Conservation (phyloP, 2,113 vertebrate genomes). For the Hemicordylus capensis region DNA sequence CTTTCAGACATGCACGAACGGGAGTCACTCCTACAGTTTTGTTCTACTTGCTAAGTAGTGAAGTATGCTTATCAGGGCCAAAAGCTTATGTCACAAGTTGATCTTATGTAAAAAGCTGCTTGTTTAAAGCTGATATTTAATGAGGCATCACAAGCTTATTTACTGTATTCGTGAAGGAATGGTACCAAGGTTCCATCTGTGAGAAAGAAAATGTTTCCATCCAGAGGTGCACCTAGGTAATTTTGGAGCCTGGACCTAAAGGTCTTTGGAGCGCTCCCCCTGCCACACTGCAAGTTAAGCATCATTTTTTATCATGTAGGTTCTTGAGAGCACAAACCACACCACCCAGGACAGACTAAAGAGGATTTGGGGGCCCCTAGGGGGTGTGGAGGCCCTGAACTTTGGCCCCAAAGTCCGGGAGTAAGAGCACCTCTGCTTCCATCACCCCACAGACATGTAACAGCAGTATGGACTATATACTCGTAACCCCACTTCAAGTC, state of each 20-base stretch:
- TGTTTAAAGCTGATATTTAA: background rate
- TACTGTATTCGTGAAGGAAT: background rate
- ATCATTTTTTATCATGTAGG: no score
- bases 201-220: background rate
- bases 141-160: background rate
- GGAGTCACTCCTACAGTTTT: background rate
- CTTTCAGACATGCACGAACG: background rate
- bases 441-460: background rate
- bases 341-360: no score
- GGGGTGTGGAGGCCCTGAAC: no score
- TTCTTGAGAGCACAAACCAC: no score
- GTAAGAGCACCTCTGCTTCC: no score
- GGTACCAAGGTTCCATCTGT: background rate
- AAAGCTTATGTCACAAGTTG: no score
- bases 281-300: no score
- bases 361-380: no score
- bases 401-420: no score
- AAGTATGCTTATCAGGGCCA: background rate
- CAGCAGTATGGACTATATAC: background rate
- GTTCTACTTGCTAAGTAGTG: background rate
- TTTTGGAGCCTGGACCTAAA: no score
- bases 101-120: background rate
- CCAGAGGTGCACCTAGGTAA: no score
- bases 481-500: background rate
- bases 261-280: no score